Base-by-base conservation (phyloP, 2,113 vertebrate genomes). In the Symphodus melops region DNA sequence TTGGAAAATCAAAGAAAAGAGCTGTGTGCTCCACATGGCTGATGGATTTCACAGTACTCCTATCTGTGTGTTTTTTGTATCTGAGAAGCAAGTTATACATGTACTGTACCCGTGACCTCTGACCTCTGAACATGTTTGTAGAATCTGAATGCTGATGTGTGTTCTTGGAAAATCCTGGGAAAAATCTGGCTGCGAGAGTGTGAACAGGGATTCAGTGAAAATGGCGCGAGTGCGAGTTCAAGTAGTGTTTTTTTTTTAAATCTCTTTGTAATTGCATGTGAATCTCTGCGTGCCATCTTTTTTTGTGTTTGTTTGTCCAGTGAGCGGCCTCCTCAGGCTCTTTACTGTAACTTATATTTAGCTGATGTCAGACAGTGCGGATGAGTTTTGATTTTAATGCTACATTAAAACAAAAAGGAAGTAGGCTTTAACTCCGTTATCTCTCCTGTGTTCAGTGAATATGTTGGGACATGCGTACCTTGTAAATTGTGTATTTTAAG, bases 401-500 rank as follows among this genome's bases (percentile, higher is more conserved):
- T 77, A 59, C 20, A 8, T 5, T 63, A 65, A 64, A 67, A 72
- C 21, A 59, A 75, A 85, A 82, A 72, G 49, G 67, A 88, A 77
- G 67, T 79, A 72, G 72, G 60, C 36, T 79, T 77, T 86, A 83
- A 81, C 48, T 61, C 57, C 77, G 67, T 68, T 71, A 86, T 80
- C 46, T 68, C 61, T 74, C 9, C 74, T 84, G 75, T 75, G 57
- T 67, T 76, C 39, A 33, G 37, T 11, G 68, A 69, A 60, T 70
- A 28, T 54, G 61, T 69, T 66, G 2, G 72, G 77, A 71, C 46
- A 37, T 82, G 84, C 85, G 67, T 62, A 88, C 64, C 62, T 63
- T 92, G 82, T 88, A 91, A 68, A 90, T 86, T 89, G 70, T 88
- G 63, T 76, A 85, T 88, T 87, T 88, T 83, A 74, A 61, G 75